Base-by-base conservation (phyloP, 2,888 invertebrate genomes). In the Branchipolynoe longqiensis region DNA sequence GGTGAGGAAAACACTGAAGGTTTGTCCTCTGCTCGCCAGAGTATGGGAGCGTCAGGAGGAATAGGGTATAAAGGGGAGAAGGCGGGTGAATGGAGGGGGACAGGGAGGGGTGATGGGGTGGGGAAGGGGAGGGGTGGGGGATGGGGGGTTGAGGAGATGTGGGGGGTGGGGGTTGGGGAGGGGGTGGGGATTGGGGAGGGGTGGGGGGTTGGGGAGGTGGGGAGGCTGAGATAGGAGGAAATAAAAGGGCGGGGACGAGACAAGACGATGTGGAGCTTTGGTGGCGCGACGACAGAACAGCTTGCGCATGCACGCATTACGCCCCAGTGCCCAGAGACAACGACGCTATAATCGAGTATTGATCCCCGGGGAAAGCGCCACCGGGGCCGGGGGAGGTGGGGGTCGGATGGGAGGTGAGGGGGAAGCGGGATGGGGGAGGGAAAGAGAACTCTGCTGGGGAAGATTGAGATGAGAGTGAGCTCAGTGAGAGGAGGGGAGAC, bases 311-410 rank as follows among this genome's bases (percentile, higher is more conserved):
- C n/a, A n/a, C n/a, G n/a, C n/a, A 62, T 62, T 14, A 62, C 62
- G 31, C 62, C n/a, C 6, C 25, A 28, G 12, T 62, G 62, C n/a
- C 36, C n/a, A 33, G 6, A 31, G 69, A 69, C 69, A 69, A 69
- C 69, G 38, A 6, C 8, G 69, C 69, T 4, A 33, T 69, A 69
- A 69, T 69, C n/a, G 69, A 31, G 8, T 33, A 69, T 69, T 69
- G 69, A 69, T 69, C 36, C 36, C 38, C n/a, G 12, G 58, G 8
- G 48, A n/a, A n/a, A n/a, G n/a, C n/a, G n/a, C n/a, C n/a, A n/a
- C n/a, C n/a, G n/a, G n/a, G n/a, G n/a, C n/a, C n/a, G n/a, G 48
- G 8, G 8, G 48, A 48, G 48, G 48, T 12, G 48, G 18, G 48
- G 18, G 48, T 48, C 48, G 8, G 18, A 18, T 18, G 8, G 48